Evolutionary conservation across 1,140 invertebrate genomes (phyloP), one percentile per base, ranked within the genome.

Genomic region (Rhyzopertha dominica): DNA sequence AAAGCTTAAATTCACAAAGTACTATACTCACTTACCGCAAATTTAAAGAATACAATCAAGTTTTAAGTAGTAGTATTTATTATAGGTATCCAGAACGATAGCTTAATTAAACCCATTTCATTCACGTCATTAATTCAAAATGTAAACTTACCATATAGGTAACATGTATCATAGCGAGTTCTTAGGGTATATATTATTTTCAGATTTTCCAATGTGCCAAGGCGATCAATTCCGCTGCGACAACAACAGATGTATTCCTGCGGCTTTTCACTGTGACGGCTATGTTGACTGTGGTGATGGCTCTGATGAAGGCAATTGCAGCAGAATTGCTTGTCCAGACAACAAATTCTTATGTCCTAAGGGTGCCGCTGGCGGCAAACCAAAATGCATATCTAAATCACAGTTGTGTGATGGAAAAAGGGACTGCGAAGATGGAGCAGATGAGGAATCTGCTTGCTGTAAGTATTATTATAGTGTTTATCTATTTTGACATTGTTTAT

Each of bases 231-330:
- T 96, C 67, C 78, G 88, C 16, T 98, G 95, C 72, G 82, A 84
- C 25, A 96, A 96, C 67, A 87, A 90, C 4, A 73, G 94, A 10
- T 98, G 95, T 69, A 92, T 98, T 40, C 90, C 93, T 0, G 75
- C 77, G 8, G 80, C 78, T 18, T 90, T 85, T 67, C 83, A 82
- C 50, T 90, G 87, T 68, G 87, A 90, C 53, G 85, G 85, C 8
- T 85, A 86, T 64, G 75, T 80, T 40, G 90, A 93, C 62, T 94
- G 90, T 65, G 74, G 79, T 0, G 93, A 95, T 58, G 85, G 85
- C 19, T 85, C 82, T 5, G 93, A 96, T 63, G 93, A 97, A 66
- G 79, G 80, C 35, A 90, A 91, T 68, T 96, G 93, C 67, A 89
- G 85, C 8, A 77, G 82, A 13, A 87, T 92, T 31, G 81, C 85